phyloP scores from a whole-genome alignment of 2,113 vertebrate genomes.

The Tetraodon nigroviridis region DNA sequence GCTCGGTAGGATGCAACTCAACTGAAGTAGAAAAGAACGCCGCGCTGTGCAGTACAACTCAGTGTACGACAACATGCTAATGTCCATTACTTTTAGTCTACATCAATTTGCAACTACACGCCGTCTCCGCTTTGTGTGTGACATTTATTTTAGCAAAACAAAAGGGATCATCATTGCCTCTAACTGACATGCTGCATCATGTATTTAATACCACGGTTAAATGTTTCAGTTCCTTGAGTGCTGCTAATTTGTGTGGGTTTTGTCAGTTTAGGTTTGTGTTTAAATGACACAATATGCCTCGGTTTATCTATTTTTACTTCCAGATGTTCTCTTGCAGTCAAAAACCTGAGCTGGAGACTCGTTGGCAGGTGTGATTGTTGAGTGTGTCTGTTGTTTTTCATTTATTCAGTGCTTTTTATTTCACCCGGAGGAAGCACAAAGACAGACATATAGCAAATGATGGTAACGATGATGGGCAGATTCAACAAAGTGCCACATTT shows the following conservation, averaged over 20 bases:
- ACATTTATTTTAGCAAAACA: slow-evolving; percentile 15
- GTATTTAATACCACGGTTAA: slow-evolving; percentile 23
- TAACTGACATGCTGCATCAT: slow-evolving; percentile 35
- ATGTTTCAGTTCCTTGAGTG: slow-evolving; percentile 20
- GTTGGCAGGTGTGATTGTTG: slow-evolving; percentile 2
- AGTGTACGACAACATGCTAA: no score
- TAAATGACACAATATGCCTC: slow-evolving; percentile 25
- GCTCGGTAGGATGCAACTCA: slow-evolving; percentile 48
- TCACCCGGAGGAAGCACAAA: no score
- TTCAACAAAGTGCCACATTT: neutral
- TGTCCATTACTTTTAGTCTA: neutral
- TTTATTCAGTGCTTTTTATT: neutral
- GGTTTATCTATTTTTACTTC: slow-evolving; percentile 5
- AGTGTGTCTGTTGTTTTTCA: neutral
- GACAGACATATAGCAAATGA: no score
- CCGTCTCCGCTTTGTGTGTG: slow-evolving; percentile 1
- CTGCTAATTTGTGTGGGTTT: slow-evolving; percentile 32
- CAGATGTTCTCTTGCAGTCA: slow-evolving; percentile 11
- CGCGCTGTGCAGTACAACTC: slow-evolving; percentile 12
- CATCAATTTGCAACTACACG: neutral
- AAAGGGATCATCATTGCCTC: slow-evolving; percentile 22
- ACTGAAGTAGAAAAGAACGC: slow-evolving; percentile 27
- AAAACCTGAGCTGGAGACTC: slow-evolving; percentile 6
- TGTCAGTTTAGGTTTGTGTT: slow-evolving; percentile 25
- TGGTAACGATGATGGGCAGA: no score